Conservation (phyloP, 2,113 vertebrate species). For the Nothoprocta pentlandii region DNA sequence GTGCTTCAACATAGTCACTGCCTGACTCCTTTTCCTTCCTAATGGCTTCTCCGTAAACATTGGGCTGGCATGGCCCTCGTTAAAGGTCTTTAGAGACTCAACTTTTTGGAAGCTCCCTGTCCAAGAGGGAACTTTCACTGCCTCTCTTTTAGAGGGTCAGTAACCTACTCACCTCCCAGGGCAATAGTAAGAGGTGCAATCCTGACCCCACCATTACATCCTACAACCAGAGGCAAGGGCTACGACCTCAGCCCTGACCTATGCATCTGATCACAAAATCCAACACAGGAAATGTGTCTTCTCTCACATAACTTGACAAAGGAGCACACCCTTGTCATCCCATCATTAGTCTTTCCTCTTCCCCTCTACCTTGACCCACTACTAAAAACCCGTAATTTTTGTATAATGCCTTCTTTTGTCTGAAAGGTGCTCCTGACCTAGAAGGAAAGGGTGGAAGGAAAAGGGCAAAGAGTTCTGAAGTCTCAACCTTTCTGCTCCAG, state of each 20-base stretch:
- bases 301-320: background rate
- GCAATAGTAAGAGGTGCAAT: background rate
- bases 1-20: background rate
- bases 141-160: background rate
- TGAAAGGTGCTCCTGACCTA: background rate
- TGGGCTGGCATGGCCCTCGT: background rate
- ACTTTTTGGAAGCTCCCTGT: background rate
- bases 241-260: background rate
- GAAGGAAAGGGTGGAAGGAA: background rate
- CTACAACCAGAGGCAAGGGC: background rate
- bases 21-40: background rate
- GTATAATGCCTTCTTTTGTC: background rate
- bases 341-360: background rate
- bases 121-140: background rate
- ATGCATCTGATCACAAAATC: background rate
- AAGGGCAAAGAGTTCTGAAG: background rate
- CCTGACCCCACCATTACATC: background rate
- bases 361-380: background rate
- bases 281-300: background rate
- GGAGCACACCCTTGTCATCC: background rate
- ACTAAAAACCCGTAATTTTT: background rate
- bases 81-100: background rate
- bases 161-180: background rate
- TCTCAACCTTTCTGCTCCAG: background rate
- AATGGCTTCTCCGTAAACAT: background rate